Percentiles rank a stretch among this genome's conserved stretches.
Conservation (phyloP, 2,888 invertebrate species). For the Mesorhabditis sp. region DNA sequence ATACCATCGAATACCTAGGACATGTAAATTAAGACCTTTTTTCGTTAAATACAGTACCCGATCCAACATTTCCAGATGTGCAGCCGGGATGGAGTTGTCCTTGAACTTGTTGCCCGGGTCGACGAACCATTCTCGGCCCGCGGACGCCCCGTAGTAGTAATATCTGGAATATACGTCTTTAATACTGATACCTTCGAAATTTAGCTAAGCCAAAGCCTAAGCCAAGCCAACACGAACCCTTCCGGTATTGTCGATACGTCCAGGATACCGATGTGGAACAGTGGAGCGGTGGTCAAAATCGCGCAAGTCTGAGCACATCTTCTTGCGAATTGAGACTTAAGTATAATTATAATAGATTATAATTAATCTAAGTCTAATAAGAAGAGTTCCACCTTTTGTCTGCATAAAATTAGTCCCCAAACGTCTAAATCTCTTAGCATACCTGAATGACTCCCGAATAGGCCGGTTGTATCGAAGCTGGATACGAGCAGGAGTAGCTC, state of each 20-base stretch:
- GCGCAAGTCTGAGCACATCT: conserved; percentile 57
- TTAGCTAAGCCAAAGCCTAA: neutral
- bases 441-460: conserved; percentile 58
- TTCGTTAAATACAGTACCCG: conserved; percentile 15
- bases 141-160: conserved; percentile 57
- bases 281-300: conserved; percentile 57
- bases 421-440: neutral
- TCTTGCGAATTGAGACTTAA: conserved; percentile 53
- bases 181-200: neutral
- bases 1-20: conserved; percentile 43
- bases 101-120: conserved; percentile 56
- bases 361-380: neutral
- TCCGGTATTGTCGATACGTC: conserved; percentile 50
- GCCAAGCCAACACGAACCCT: conserved; percentile 14
- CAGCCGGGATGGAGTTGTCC: conserved; percentile 48
- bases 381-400: neutral
- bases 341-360: neutral
- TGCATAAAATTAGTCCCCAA: neutral
- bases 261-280: conserved; percentile 54
- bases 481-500: conserved; percentile 55
- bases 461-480: conserved; percentile 56
- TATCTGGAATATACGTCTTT: conserved; percentile 30
- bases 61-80: conserved; percentile 46
- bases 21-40: neutral
- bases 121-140: conserved; percentile 58